phyloP scores from a whole-genome alignment of 2,113 vertebrate genomes.

The Uropsilus gracilis region DNA sequence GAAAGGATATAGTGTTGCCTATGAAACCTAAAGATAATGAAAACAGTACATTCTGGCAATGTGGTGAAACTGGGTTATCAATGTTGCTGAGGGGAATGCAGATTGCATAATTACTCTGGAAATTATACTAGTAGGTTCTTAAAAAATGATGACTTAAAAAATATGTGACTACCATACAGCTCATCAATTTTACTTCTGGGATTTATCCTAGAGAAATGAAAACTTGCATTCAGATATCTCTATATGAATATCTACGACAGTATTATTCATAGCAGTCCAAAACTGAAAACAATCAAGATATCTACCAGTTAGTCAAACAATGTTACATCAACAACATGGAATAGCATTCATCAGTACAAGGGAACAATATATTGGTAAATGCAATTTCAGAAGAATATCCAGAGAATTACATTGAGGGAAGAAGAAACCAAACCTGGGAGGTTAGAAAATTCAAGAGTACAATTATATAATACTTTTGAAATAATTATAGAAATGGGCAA shows the following conservation, averaged over 20 bases:
- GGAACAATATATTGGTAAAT: background rate
- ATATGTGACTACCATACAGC: background rate
- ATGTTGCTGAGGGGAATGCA: background rate
- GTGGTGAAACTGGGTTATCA: background rate
- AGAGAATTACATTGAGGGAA: background rate
- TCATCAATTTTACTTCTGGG: background rate
- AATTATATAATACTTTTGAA: background rate
- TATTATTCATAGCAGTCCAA: background rate
- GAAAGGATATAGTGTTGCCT: background rate
- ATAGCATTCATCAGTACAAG: background rate
- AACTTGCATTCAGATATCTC: background rate
- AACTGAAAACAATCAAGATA: background rate
- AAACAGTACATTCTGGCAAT: background rate
- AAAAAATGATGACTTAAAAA: too few species aligned
- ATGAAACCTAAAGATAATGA: background rate
- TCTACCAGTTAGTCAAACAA: background rate
- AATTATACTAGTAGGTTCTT: background rate
- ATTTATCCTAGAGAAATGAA: background rate
- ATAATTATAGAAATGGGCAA: background rate
- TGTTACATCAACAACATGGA: background rate
- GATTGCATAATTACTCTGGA: background rate
- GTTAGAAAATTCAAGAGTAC: background rate
- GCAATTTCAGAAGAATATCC: background rate
- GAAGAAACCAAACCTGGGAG: background rate
- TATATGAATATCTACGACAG: background rate